phyloP scores from a whole-genome alignment of 2,888 invertebrate species.

The Tanypteryx hageni region DNA sequence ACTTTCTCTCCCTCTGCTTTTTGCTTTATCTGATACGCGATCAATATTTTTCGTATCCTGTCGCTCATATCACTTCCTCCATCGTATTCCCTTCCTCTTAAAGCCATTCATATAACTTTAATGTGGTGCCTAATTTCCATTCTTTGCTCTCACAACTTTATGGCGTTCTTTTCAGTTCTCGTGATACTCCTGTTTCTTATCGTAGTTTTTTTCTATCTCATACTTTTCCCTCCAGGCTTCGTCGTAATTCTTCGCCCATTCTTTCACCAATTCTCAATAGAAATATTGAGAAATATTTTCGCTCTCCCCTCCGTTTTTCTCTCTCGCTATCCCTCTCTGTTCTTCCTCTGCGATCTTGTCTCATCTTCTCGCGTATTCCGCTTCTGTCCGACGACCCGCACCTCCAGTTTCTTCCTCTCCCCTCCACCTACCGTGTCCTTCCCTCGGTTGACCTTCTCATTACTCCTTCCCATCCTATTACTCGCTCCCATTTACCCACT shows the following conservation, averaged over 20 bases:
- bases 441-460: neutral
- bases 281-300: no score
- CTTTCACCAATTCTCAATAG: neutral
- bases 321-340: slow-evolving; percentile 36
- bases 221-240: neutral
- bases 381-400: slow-evolving; percentile 68
- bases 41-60: no score
- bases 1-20: slow-evolving; percentile 69
- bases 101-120: no score
- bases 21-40: slow-evolving; percentile 66
- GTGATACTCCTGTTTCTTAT: neutral
- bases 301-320: neutral
- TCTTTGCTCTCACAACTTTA: no score
- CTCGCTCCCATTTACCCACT: neutral
- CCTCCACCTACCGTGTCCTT: neutral
- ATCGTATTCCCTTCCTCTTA: no score
- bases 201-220: neutral
- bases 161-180: no score
- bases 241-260: no score
- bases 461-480: neutral
- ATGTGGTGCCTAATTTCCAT: no score
- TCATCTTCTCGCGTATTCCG: slow-evolving; percentile 68
- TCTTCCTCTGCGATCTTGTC: slow-evolving; percentile 65
- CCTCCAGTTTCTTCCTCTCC: neutral
- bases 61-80: no score